Conservation (phyloP, 2,797 vertebrate genomes). For the Apogon talboti region DNA sequence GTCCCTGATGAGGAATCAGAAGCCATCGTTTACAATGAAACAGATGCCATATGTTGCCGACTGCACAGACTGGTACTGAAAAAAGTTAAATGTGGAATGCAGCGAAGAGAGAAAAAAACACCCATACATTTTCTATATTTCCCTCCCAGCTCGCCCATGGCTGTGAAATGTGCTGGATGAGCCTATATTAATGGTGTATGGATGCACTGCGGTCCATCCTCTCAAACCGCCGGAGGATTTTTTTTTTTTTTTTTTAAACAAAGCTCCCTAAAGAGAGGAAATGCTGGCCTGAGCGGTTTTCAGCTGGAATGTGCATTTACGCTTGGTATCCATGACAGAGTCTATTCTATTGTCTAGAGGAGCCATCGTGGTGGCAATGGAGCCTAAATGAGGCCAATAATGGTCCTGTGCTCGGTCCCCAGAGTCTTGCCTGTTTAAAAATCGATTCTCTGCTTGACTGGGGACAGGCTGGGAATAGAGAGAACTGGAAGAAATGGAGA, state of each 20-base stretch:
- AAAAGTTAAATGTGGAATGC: conserved; percentile 38
- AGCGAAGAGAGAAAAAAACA: conserved; percentile 34
- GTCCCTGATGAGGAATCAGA: conserved; percentile 45
- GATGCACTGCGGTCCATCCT: conserved; percentile 39
- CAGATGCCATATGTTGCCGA: conserved; percentile 52
- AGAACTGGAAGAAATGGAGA: conserved; percentile 59
- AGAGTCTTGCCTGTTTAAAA: conserved; percentile 79
- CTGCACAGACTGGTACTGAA: conserved; percentile 27
- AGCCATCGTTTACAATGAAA: conserved; percentile 46
- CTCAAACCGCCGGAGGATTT: conserved; percentile 42
- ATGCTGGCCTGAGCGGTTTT: conserved; percentile 74
- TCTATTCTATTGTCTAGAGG: conserved; percentile 74
- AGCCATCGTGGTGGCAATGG: conserved; percentile 71
- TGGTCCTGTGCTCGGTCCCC: conserved; percentile 72
- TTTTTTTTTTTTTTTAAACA: conserved; percentile 45
- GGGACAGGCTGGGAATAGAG: conserved; percentile 71
- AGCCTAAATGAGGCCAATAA: conserved; percentile 83
- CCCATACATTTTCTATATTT: conserved; percentile 47
- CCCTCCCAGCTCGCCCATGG: conserved; percentile 29
- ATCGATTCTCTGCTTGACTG: conserved; percentile 81
- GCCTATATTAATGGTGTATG: conserved; percentile 48
- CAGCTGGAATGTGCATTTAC: conserved; percentile 67
- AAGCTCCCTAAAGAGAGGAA: conserved; percentile 66
- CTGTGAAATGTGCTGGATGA: conserved; percentile 67
- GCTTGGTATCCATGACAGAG: conserved; percentile 71